Evolutionary conservation across 2,888 invertebrate genomes (phyloP).

Genomic region (Tuta absoluta): DNA sequence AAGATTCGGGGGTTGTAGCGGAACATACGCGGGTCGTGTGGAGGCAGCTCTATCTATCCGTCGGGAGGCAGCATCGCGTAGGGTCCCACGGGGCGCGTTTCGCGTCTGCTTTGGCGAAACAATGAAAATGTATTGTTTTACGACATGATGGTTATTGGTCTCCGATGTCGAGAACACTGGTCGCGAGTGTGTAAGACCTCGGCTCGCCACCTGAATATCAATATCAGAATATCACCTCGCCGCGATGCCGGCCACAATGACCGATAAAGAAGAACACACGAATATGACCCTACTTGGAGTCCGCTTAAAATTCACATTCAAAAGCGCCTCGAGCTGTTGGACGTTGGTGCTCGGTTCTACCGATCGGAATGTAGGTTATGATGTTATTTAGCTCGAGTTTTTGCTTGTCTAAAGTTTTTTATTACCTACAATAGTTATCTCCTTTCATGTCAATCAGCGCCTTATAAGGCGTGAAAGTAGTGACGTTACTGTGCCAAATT

Average conservation of each 20-base stretch:
- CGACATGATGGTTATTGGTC: slow-evolving; percentile 59
- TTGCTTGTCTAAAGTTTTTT: slow-evolving; percentile 70
- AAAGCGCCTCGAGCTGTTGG: slow-evolving; percentile 52
- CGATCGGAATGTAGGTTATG: slow-evolving; percentile 78
- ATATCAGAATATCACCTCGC: slow-evolving; percentile 70
- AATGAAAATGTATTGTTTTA: slow-evolving; percentile 49
- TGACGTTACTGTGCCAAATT: slow-evolving; percentile 72
- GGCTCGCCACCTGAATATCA: slow-evolving; percentile 74
- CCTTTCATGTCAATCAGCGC: slow-evolving; percentile 74
- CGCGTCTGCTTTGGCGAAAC: slow-evolving; percentile 40
- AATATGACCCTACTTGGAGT: slow-evolving; percentile 71
- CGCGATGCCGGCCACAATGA: slow-evolving; percentile 68
- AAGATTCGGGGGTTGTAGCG: background rate
- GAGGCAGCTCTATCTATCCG: too few relatives aligned
- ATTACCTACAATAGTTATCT: slow-evolving; percentile 70
- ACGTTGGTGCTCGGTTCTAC: slow-evolving; percentile 61
- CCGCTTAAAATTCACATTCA: slow-evolving; percentile 76
- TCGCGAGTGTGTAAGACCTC: slow-evolving; percentile 64
- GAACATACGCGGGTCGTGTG: background rate
- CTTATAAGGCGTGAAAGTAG: slow-evolving; percentile 77
- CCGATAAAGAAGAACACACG: slow-evolving; percentile 76
- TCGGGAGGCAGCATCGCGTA: background rate
- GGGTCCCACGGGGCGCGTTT: slow-evolving; percentile 31
- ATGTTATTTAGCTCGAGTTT: slow-evolving; percentile 76
- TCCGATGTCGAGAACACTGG: slow-evolving; percentile 57